Evolutionary conservation across 2,113 vertebrate species (phyloP).

Genomic region (Saccopteryx leptura): DNA sequence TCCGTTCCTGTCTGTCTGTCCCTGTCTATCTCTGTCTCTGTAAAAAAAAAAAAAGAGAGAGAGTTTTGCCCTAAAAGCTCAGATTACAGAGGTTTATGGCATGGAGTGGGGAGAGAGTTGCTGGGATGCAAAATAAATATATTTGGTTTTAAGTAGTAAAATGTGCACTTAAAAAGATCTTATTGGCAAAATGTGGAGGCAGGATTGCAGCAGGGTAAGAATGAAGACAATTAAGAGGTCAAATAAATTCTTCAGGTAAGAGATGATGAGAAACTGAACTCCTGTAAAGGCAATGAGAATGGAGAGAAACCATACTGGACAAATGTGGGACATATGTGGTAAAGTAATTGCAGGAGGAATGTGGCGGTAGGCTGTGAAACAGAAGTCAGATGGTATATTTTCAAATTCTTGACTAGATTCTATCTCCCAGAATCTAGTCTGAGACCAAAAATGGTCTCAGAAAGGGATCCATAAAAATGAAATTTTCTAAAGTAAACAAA

Average conservation of each 20-base stretch:
- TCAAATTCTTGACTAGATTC: neutral
- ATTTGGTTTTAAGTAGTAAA: neutral
- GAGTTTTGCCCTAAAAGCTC: neutral
- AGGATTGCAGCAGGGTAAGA: neutral
- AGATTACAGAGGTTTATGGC: neutral
- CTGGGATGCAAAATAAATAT: neutral
- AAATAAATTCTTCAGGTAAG: neutral
- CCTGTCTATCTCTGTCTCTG: too few relatives aligned
- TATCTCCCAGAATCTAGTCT: neutral
- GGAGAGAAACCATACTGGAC: neutral
- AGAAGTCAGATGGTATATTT: neutral
- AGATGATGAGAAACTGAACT: neutral
- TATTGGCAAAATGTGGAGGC: neutral
- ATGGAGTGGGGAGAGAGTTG: neutral
- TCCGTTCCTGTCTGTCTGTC: too few relatives aligned
- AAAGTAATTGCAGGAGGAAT: neutral
- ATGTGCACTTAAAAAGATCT: neutral
- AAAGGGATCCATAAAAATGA: neutral
- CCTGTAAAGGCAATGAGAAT: neutral
- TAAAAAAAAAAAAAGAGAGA: too few relatives aligned
- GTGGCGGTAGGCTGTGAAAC: neutral
- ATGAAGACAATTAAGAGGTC: neutral
- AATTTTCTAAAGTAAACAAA: slow-evolving; percentile 39
- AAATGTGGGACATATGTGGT: neutral
- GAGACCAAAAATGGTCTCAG: neutral